Conservation (phyloP, 2,888 invertebrate genomes). For the Eurytoma californica region DNA sequence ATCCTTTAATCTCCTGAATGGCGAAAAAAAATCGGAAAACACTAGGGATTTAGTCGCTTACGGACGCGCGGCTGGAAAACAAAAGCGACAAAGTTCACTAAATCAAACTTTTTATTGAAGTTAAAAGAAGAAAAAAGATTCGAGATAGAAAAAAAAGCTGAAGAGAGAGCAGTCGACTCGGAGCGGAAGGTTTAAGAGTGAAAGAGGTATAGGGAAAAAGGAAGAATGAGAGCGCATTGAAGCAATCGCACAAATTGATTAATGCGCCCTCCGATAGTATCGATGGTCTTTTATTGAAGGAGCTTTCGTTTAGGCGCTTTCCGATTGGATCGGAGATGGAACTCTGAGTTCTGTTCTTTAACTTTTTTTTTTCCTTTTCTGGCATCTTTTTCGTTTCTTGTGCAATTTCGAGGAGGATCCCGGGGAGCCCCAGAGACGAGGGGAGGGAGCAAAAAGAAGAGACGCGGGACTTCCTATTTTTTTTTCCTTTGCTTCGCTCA, state of each 20-base stretch:
- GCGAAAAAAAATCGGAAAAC: no score
- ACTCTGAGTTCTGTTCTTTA: slow-evolving; percentile 2
- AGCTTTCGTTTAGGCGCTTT: slow-evolving; percentile 14
- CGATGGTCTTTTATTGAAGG: slow-evolving; percentile 15
- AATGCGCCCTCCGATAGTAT: slow-evolving; percentile 12
- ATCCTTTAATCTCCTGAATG: no score
- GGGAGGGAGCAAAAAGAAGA: neutral
- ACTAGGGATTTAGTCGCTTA: no score
- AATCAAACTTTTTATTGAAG: no score
- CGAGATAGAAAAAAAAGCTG: neutral
- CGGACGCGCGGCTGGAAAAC: no score
- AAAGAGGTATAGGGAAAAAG: slow-evolving; percentile 2
- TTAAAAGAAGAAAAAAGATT: neutral
- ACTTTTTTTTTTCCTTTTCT: slow-evolving; percentile 1
- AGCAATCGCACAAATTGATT: slow-evolving; percentile 31
- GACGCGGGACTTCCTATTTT: neutral
- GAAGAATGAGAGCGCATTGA: neutral
- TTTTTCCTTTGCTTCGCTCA: neutral
- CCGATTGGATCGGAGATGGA: slow-evolving; percentile 26
- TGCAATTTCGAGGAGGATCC: neutral
- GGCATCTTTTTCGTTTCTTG: neutral
- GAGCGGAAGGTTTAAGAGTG: neutral
- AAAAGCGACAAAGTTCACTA: no score
- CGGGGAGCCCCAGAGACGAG: no score
- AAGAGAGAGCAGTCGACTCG: neutral